phyloP scores from a whole-genome alignment of 2,113 vertebrate species.

The Ophiodon elongatus region DNA sequence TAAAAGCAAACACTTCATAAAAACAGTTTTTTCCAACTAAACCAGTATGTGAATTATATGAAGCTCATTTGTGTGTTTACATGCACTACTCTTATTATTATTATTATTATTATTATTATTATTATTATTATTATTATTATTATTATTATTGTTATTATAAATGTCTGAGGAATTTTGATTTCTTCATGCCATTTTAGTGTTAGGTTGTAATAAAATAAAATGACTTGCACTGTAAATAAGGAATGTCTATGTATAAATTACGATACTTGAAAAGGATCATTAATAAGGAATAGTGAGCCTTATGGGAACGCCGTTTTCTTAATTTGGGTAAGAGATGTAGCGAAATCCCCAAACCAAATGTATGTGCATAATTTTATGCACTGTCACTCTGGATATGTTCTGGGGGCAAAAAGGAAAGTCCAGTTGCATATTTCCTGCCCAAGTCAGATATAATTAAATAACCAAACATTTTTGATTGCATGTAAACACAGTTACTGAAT shows the following conservation, averaged over 20 bases:
- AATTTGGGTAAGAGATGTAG: neutral
- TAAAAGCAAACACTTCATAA: neutral
- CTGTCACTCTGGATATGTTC: neutral
- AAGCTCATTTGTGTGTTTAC: neutral
- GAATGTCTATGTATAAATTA: no score
- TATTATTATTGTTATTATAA: neutral
- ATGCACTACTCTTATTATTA: neutral
- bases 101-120: neutral
- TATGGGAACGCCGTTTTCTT: neutral
- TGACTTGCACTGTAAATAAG: no score
- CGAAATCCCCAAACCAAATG: neutral
- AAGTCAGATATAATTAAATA: neutral
- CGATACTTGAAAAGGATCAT: no score
- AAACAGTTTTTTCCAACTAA: neutral
- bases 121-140: neutral
- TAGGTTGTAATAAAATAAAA: no score
- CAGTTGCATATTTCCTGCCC: constrained; percentile 2
- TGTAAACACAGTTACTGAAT: neutral
- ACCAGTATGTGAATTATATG: no score
- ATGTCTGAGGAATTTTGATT: neutral
- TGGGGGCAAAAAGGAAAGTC: neutral
- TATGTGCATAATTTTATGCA: neutral
- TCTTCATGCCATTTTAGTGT: neutral
- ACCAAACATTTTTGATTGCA: neutral
- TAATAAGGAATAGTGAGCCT: no score